Evolutionary conservation across 1,140 invertebrate genomes (phyloP).

Genomic region (Triops longicaudatus): DNA sequence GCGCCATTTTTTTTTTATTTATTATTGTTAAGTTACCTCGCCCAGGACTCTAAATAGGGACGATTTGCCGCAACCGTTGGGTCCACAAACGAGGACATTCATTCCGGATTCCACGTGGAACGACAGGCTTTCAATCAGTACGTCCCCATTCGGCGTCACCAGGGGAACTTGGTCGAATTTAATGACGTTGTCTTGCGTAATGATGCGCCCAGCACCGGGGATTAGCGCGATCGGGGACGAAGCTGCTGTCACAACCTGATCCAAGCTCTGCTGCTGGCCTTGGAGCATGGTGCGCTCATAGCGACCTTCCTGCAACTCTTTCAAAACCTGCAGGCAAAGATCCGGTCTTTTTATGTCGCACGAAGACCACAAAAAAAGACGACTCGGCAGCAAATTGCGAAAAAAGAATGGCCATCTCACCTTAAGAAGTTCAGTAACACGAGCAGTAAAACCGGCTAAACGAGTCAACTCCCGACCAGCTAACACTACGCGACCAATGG

Average conservation of each 20-base stretch:
- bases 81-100: constrained; percentile 93
- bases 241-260: background rate
- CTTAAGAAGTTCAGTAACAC: constrained; percentile 80
- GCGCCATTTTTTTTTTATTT: background rate
- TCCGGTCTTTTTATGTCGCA: background rate
- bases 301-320: constrained; percentile 75
- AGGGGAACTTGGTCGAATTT: constrained; percentile 87
- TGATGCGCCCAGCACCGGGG: constrained; percentile 69
- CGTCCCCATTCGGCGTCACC: constrained; percentile 93
- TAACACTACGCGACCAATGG: constrained; percentile 85
- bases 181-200: constrained; percentile 84
- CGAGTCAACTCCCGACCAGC: constrained; percentile 89
- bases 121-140: constrained; percentile 76
- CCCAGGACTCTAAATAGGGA: constrained; percentile 87
- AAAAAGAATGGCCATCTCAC: background rate
- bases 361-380: background rate
- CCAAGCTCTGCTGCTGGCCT: constrained; percentile 34
- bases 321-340: constrained; percentile 50
- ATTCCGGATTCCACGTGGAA: constrained; percentile 91
- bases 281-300: constrained; percentile 82
- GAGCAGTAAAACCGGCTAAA: constrained; percentile 83
- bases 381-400: background rate
- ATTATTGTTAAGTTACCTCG: constrained; percentile 49
- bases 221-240: constrained; percentile 21
- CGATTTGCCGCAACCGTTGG: constrained; percentile 96